phyloP scores from a whole-genome alignment of 2,797 vertebrate genomes.

The Distichodus sexfasciatus region DNA sequence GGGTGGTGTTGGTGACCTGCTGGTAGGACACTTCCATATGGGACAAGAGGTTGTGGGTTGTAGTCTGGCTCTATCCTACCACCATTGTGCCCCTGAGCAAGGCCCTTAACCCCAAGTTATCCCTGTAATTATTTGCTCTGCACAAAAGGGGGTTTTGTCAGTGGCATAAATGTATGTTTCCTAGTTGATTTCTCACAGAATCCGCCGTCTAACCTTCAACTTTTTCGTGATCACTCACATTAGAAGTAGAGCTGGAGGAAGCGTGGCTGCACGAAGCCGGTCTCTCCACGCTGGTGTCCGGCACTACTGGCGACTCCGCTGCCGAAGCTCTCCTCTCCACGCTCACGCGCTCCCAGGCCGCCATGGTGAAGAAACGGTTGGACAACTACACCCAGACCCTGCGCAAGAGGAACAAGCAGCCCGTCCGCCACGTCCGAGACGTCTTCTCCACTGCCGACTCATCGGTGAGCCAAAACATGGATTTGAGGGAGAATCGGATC shows the following conservation, averaged over 20 bases:
- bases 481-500: too few species aligned
- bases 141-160: too few species aligned
- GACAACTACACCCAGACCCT: conserved; percentile 90
- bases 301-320: conserved; percentile 63
- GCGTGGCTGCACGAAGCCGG: conserved; percentile 92
- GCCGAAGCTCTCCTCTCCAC: conserved; percentile 89
- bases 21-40: too few species aligned
- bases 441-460: conserved; percentile 75
- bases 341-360: conserved; percentile 85
- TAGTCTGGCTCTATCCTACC: too few species aligned
- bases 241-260: conserved; percentile 91
- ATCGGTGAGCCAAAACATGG: conserved; percentile 63
- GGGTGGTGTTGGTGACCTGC: too few species aligned
- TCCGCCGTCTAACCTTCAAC: background rate
- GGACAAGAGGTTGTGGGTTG: too few species aligned
- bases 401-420: conserved; percentile 83
- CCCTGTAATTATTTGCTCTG: too few species aligned
- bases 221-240: conserved; percentile 15
- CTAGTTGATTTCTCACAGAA: background rate
- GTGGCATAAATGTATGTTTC: too few species aligned
- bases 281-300: conserved; percentile 82
- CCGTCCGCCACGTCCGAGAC: conserved; percentile 84
- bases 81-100: too few species aligned
- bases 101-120: too few species aligned
- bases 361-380: conserved; percentile 86